These are phyloP conservation scores for Melanotaenia parkinsoni DNA, from an alignment of 2,797 vertebrate species.

Conservation along the genomic window DNA sequence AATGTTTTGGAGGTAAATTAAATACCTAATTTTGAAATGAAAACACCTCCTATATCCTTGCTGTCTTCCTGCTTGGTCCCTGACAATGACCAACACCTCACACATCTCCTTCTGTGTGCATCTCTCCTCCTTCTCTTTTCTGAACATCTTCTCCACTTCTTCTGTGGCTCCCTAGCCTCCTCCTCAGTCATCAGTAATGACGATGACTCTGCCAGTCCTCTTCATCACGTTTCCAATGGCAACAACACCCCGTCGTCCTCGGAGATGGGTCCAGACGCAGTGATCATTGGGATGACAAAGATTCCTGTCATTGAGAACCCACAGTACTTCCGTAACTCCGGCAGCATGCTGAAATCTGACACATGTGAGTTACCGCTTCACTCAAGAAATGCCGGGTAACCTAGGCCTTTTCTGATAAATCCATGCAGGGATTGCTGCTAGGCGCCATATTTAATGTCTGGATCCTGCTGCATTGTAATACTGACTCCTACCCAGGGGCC, in stretches of 20 bases:
- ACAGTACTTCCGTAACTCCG: conserved; percentile 97
- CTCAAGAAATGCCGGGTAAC: conserved; percentile 53
- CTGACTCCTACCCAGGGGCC: conserved; percentile 46
- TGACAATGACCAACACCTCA: conserved; percentile 8
- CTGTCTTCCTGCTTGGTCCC: neutral
- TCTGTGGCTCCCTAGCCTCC: conserved; percentile 84
- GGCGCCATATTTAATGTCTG: conserved; percentile 61
- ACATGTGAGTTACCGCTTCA: conserved; percentile 91
- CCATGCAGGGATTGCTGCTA: conserved; percentile 55
- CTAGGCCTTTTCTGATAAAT: conserved; percentile 74
- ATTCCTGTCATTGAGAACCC: conserved; percentile 99
- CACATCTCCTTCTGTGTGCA: conserved; percentile 11
- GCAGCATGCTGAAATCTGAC: conserved; percentile 95
- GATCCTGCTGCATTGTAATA: conserved; percentile 56
- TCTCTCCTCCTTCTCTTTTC: conserved; percentile 16
- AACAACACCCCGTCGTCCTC: conserved; percentile 98
- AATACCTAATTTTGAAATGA: neutral
- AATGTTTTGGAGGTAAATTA: neutral
- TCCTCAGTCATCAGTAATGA: conserved; percentile 99
- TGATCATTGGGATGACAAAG: conserved; percentile 99
- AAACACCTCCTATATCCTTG: neutral
- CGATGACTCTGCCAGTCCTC: conserved; percentile 97
- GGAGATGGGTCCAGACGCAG: conserved; percentile 96
- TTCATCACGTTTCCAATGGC: conserved; percentile 99
- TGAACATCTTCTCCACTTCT: conserved; percentile 24